Conservation (phyloP, 2,888 invertebrate genomes). For the Rhagonycha fulva region DNA sequence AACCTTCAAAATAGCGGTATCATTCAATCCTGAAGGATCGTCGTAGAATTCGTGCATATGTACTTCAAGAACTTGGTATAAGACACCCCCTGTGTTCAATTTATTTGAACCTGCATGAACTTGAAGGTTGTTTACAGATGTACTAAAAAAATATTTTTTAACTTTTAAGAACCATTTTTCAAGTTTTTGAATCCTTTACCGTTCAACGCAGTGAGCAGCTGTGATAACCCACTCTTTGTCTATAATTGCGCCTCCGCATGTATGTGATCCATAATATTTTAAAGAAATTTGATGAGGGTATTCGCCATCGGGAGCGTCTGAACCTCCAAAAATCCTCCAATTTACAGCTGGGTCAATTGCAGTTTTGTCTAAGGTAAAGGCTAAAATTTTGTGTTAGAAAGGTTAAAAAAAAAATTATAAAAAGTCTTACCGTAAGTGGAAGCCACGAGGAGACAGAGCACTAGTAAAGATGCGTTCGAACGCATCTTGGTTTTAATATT, state of each 20-base stretch:
- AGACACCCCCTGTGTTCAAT: constrained; percentile 50
- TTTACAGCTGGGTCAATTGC: not conserved
- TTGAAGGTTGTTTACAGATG: not conserved
- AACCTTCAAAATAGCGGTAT: constrained; percentile 33
- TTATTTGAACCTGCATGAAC: constrained; percentile 55
- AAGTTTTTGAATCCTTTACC: not conserved
- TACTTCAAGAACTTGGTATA: constrained; percentile 50
- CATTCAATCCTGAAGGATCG: constrained; percentile 29
- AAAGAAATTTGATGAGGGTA: constrained; percentile 41
- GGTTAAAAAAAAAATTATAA: no score
- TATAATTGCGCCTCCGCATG: constrained; percentile 41
- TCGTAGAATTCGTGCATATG: constrained; percentile 56
- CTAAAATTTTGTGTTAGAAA: no score
- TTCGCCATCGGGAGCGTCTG: constrained; percentile 30
- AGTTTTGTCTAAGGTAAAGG: no score
- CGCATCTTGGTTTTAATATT: no score
- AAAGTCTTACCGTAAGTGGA: no score
- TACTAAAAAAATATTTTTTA: not conserved
- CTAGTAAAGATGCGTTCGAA: no score
- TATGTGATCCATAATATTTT: constrained; percentile 23
- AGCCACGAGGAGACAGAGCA: no score
- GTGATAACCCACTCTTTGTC: constrained; percentile 2
- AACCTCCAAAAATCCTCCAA: constrained; percentile 29
- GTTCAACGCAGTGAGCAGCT: constrained; percentile 38
- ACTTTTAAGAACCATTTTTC: no score